Conservation (phyloP, 2,888 invertebrate species). For the Drosophila hawaiiensis region DNA sequence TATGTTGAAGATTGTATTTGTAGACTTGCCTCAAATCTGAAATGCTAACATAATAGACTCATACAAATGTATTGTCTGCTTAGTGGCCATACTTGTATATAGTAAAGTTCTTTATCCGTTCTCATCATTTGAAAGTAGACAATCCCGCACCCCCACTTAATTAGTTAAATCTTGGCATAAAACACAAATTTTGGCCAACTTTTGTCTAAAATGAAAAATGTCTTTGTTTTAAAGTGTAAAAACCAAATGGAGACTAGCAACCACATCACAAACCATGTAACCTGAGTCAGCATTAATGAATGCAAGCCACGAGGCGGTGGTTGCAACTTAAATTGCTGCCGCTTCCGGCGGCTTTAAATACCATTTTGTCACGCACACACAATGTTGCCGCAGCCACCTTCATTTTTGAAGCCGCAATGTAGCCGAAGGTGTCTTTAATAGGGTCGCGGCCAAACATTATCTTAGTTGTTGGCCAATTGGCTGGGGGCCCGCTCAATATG, state of each 20-base stretch:
- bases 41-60: background rate
- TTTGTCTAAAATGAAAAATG: background rate
- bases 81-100: background rate
- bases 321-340: slow-evolving; percentile 84
- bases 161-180: background rate
- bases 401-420: slow-evolving; percentile 31
- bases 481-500: slow-evolving; percentile 67
- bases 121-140: background rate
- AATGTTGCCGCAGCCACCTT: slow-evolving; percentile 56
- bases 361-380: slow-evolving; percentile 84
- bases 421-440: slow-evolving; percentile 64
- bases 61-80: background rate
- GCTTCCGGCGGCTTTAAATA: slow-evolving; percentile 85
- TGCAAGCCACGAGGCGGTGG: slow-evolving; percentile 60
- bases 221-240: background rate
- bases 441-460: slow-evolving; percentile 65
- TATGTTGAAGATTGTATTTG: background rate
- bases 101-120: background rate
- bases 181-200: background rate
- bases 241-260: background rate
- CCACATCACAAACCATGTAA: slow-evolving; percentile 3
- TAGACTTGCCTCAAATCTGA: background rate
- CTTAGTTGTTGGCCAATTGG: slow-evolving; percentile 62
- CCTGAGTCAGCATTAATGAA: slow-evolving; percentile 65
- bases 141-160: background rate